These are phyloP conservation scores for Archips crataeganus DNA, from an alignment of 2,888 invertebrate genomes.

Conservation along the genomic window DNA sequence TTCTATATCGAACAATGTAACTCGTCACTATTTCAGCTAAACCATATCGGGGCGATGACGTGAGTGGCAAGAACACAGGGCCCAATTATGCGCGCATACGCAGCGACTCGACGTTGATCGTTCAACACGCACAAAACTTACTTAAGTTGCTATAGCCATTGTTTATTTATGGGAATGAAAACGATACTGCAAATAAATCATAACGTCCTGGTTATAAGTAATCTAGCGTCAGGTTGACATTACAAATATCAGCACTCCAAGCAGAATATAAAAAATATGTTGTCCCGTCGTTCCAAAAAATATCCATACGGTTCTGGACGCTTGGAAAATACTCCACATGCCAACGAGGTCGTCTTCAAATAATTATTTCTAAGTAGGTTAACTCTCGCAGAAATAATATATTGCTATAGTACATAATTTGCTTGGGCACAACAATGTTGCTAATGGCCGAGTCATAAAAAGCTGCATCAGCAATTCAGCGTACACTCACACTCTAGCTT, in stretches of 20 bases:
- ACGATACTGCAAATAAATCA: neutral
- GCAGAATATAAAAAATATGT: neutral
- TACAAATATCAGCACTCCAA: neutral
- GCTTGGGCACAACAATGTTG: conserved; percentile 25
- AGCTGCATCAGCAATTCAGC: conserved; percentile 9
- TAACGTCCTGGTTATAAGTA: neutral
- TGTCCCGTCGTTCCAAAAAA: neutral
- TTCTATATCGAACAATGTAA: conserved; percentile 49
- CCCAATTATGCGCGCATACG: conserved; percentile 40
- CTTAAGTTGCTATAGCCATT: neutral
- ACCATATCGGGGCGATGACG: conserved; percentile 49
- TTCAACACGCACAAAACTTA: neutral
- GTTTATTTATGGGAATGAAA: neutral
- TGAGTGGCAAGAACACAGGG: conserved; percentile 57
- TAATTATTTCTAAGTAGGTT: conserved; percentile 33
- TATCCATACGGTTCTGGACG: conserved; percentile 6
- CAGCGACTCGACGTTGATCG: neutral
- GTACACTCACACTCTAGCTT: conserved; percentile 3
- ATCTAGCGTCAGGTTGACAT: neutral
- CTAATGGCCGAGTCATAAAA: conserved; percentile 27
- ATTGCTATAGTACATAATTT: conserved; percentile 17
- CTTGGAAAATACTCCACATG: conserved; percentile 16
- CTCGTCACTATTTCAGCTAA: conserved; percentile 32
- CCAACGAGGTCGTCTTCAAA: conserved; percentile 28
- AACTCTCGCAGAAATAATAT: conserved; percentile 4